These are phyloP conservation scores for Poecilia wingei DNA, from an alignment of 2,797 vertebrate genomes.

Conservation along the genomic window DNA sequence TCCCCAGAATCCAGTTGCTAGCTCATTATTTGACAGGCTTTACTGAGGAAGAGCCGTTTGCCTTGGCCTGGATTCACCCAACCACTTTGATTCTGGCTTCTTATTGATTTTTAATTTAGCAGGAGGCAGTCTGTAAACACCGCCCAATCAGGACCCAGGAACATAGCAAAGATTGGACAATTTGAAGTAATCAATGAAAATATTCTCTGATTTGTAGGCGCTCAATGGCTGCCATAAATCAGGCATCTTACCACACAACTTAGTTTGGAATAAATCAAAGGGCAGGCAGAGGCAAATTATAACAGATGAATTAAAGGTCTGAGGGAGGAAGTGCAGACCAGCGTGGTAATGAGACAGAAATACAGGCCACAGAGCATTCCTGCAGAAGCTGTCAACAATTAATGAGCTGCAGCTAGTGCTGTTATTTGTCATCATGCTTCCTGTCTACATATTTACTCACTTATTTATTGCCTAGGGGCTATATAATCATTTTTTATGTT, in stretches of 20 bases:
- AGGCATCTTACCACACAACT: constrained; percentile 88
- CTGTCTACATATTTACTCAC: constrained; percentile 82
- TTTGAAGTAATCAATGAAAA: constrained; percentile 98
- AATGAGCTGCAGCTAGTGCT: constrained; percentile 80
- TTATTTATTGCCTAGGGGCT: constrained; percentile 83
- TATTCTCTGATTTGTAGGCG: constrained; percentile 84
- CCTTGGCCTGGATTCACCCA: constrained; percentile 90
- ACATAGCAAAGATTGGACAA: constrained; percentile 98
- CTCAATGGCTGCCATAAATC: constrained; percentile 94
- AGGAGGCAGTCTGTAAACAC: constrained; percentile 96
- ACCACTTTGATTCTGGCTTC: constrained; percentile 89
- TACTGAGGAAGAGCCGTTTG: constrained; percentile 85
- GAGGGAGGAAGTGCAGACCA: constrained; percentile 83
- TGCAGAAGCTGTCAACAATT: constrained; percentile 83
- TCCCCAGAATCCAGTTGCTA: constrained; percentile 77
- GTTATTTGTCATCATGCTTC: constrained; percentile 81
- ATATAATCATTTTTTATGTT: constrained; percentile 84
- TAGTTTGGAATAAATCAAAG: constrained; percentile 97
- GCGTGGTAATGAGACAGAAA: constrained; percentile 90
- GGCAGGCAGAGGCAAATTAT: constrained; percentile 89
- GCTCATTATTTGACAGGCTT: constrained; percentile 72
- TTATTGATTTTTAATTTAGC: constrained; percentile 99
- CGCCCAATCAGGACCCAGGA: constrained; percentile 96
- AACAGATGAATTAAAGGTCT: constrained; percentile 95
- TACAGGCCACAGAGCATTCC: constrained; percentile 80